Evolutionary conservation across 2,113 vertebrate species (phyloP), one percentile per base, ranked within the genome.

Genomic region (Beaufortia kweichowensis): DNA sequence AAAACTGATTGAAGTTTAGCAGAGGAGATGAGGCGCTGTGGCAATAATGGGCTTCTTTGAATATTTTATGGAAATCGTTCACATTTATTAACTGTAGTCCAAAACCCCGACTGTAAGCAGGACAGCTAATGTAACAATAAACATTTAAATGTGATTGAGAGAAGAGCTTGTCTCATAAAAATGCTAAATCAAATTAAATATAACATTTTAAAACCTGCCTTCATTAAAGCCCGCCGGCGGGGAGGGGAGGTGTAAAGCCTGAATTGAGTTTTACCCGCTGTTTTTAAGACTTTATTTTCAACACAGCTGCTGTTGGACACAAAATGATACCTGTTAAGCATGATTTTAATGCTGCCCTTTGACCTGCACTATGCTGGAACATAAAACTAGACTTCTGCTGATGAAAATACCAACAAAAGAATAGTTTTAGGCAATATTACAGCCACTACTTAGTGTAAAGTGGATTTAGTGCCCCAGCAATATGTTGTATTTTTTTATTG

Each of bases 1-100:
- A 87, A 91, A 92, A 93, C 75, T 87, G 87, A 93, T 89, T 92
- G 86, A 91, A 90, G 89, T 89, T 91, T 90, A 91, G 87, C 85
- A 85, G 86, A 62, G 87, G 78, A 91, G 87, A 91, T 87, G 90
- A 92, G 90, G 92, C 86, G 82, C 85, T 82, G 87, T 88, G 82
- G 86, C 84, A 90, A 89, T 91, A 91, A 92, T 90, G 85, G 78
- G 82, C 85, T 88, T 82, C 79, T 89, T 87, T 92, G 91, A 94
- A 93, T 93, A 92, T 91, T 93, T 94, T 90, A 91, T 93, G 91
- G 87, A 93, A 93, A 93, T 93, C 57, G 62, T 57, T 83, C 33
- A 59, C 87, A 92, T 90, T 92, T 93, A 90, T 89, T 91, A 92
- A 87, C 85, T 85, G 78, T 61, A 87, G 85, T 86, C 83, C 74